A percentile compares a stretch with the other conserved stretches of the same genome.
Conservation (phyloP, 2,888 invertebrate species). For the Yponomeuta malinellus region DNA sequence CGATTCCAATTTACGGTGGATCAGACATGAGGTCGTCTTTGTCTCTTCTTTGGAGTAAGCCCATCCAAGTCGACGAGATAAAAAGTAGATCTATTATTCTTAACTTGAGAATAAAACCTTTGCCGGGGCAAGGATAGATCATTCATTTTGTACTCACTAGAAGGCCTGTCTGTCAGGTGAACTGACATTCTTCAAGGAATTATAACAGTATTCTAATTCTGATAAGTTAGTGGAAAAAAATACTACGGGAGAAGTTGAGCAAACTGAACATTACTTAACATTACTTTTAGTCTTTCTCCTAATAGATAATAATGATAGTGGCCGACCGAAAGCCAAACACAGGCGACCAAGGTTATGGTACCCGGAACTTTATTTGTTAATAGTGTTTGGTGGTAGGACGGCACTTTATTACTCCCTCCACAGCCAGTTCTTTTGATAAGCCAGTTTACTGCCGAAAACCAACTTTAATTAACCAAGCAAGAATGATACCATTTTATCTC, state of each 20-base stretch:
- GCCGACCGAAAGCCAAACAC: background rate
- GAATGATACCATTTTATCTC: background rate
- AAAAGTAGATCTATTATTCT: conserved; percentile 17
- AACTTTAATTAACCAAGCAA: background rate
- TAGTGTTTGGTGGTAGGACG: background rate
- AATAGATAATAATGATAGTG: background rate
- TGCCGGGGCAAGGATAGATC: background rate
- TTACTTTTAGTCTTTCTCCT: background rate
- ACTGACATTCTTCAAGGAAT: background rate
- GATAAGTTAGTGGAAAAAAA: background rate
- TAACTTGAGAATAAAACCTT: conserved; percentile 3
- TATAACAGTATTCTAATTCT: background rate
- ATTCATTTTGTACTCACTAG: background rate
- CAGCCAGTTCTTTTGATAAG: background rate
- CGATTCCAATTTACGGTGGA: conserved; percentile 41
- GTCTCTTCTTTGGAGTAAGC: conserved; percentile 25
- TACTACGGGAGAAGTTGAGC: background rate
- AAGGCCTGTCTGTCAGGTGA: background rate
- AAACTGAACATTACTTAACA: background rate
- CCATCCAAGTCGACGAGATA: conserved; percentile 19
- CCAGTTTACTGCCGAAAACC: background rate
- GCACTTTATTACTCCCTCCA: background rate
- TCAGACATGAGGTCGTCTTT: conserved; percentile 37
- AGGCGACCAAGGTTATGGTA: background rate
- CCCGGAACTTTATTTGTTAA: background rate